A percentile compares a stretch with the other conserved stretches of the same genome.
Conservation (phyloP, 2,888 invertebrate genomes). For the Abrostola tripartita region DNA sequence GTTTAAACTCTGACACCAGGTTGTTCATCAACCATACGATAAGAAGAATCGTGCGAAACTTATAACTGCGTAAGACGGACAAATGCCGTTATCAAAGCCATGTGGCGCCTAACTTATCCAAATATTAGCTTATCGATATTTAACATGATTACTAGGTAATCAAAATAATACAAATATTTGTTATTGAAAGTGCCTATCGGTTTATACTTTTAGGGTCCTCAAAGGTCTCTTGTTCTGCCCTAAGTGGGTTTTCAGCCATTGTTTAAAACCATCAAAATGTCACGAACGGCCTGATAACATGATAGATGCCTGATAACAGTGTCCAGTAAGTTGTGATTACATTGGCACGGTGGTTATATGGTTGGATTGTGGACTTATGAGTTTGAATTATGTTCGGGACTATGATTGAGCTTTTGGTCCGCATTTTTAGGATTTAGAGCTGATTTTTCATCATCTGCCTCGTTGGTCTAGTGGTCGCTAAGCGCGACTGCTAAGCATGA, state of each 20-base stretch:
- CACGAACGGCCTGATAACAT: slow-evolving; percentile 34
- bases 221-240: slow-evolving; percentile 17
- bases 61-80: background rate
- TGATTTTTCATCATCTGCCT: too few relatives aligned
- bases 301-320: background rate
- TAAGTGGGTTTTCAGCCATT: slow-evolving; percentile 15
- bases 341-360: too few relatives aligned
- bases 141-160: background rate
- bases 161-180: background rate
- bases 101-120: background rate
- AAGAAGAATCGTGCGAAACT: background rate
- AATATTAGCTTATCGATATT: background rate
- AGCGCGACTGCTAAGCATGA: too few relatives aligned
- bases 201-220: slow-evolving; percentile 4
- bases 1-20: too few relatives aligned
- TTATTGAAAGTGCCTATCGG: slow-evolving; percentile 2
- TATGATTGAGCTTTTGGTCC: too few relatives aligned
- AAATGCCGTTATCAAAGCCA: background rate
- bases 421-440: too few relatives aligned
- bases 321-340: too few relatives aligned
- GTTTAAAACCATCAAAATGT: slow-evolving; percentile 19
- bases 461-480: too few relatives aligned
- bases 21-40: too few relatives aligned
- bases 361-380: too few relatives aligned
- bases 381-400: too few relatives aligned